Evolutionary conservation across 2,113 vertebrate genomes (phyloP), one percentile per base, ranked within the genome.

Genomic region (Anhinga anhinga): DNA sequence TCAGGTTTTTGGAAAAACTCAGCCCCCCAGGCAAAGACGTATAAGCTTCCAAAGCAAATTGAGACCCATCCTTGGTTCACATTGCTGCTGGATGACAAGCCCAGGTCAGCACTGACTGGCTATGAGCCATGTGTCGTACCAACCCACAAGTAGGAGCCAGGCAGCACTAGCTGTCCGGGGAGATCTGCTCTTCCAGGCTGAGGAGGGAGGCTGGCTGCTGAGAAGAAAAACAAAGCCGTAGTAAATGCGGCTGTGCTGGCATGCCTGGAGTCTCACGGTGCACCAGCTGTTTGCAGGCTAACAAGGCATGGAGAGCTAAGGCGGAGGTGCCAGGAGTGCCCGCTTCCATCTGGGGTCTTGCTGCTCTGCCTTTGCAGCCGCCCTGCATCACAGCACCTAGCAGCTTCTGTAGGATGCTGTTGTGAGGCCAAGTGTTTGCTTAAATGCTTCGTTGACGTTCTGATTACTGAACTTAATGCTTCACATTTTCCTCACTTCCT

Each of bases 341-440:
- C 56, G 15, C 12, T 61, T 62, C 47, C 55, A 50, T 61, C 20
- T 0, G 1, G 14, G 16, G 20, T 50, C 55, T 38, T 50, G 36
- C 42, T 38, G 32, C 36, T 62, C 62, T 50, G 6, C 32, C 74
- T 50, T 50, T 0, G 5, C 66, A 66, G 73, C 34, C 0, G 0
- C 36, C 12, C 58, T 45, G 44, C 22, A 25, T 50, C 44, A 13
- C 26, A 21, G 45, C 55, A 16, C 21, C 47, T 13, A 19, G 25
- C 14, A 50, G 38, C 44, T 65, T 67, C 58, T 69, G 49, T 19
- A 45, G 72, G 67, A 29, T 1, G 10, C n/a, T 0, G 0, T 30
- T 0, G 0, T 18, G 59, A 32, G 13, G 32, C 32, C 36, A 70
- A 42, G 11, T 7, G 10, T 72, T 79, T 14, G 0, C 42, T 93